These are phyloP conservation scores for Temnothorax curvispinosus DNA, from an alignment of 1,140 invertebrate species.

Conservation along the genomic window DNA sequence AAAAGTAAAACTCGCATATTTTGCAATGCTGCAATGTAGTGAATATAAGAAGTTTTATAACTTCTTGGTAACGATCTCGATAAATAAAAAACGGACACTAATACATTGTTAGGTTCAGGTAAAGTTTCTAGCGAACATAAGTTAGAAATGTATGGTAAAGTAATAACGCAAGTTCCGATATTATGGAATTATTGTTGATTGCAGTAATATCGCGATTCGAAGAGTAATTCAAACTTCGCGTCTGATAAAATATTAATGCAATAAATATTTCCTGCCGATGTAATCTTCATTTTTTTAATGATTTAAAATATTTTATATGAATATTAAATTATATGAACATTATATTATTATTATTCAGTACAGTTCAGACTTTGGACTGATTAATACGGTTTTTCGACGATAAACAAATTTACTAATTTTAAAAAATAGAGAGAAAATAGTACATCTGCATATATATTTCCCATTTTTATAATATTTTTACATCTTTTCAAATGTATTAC, in stretches of 20 bases:
- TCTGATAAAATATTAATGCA: slow-evolving; percentile 32
- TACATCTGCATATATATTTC: background rate
- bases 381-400: background rate
- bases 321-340: slow-evolving; percentile 37
- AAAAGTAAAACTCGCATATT: slow-evolving; percentile 6
- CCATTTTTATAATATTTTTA: background rate
- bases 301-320: slow-evolving; percentile 16
- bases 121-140: background rate
- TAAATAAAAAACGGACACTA: background rate
- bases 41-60: slow-evolving; percentile 21
- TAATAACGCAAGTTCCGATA: background rate
- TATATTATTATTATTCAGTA: background rate
- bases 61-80: background rate
- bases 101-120: background rate
- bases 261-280: background rate
- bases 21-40: background rate
- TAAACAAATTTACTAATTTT: background rate
- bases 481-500: background rate
- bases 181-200: background rate
- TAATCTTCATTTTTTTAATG: background rate
- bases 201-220: background rate
- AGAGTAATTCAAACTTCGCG: slow-evolving; percentile 27
- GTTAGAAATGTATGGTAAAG: slow-evolving; percentile 3
- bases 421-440: background rate
- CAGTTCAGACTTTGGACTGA: background rate